phyloP scores from a whole-genome alignment of 2,888 invertebrate species.

The Stictocephala bisonia region DNA sequence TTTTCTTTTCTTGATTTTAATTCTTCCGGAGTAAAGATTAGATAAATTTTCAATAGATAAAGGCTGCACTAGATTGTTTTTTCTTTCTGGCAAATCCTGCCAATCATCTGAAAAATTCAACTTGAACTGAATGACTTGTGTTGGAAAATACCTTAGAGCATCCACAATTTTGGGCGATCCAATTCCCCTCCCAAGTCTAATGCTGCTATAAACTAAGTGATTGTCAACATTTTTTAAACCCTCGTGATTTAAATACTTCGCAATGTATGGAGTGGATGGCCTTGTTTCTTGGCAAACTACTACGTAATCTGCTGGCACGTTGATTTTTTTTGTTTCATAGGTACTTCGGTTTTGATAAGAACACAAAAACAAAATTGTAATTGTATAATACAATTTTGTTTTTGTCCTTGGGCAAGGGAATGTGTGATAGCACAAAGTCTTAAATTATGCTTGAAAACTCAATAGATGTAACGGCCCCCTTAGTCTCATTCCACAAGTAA shows the following conservation, averaged over 20 bases:
- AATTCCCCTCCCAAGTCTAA: conserved; percentile 15
- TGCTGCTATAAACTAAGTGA: conserved; percentile 18
- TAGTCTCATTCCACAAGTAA: too few species aligned
- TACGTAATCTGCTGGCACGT: conserved; percentile 34
- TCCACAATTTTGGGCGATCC: conserved; percentile 6
- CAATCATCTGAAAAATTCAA: conserved; percentile 33
- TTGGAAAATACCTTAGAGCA: conserved; percentile 28
- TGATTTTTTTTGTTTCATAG: conserved; percentile 40
- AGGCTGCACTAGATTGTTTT: neutral
- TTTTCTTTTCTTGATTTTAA: conserved; percentile 33
- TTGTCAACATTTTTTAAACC: conserved; percentile 21
- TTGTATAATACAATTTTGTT: too few species aligned
- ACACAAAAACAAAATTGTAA: too few species aligned
- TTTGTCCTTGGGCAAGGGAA: too few species aligned
- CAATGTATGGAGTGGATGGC: conserved; percentile 1
- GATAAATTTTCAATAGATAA: neutral
- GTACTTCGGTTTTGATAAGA: too few species aligned
- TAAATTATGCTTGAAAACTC: too few species aligned
- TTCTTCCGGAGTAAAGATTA: conserved; percentile 7
- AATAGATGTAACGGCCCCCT: too few species aligned
- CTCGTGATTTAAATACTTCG: conserved; percentile 23
- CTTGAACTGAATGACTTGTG: conserved; percentile 9
- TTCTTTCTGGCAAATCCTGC: conserved; percentile 16
- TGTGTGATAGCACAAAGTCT: too few species aligned
- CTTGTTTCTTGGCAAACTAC: conserved; percentile 28